Evolutionary conservation across 1,140 invertebrate genomes (phyloP).

Genomic region (Rhopalosiphum padi): DNA sequence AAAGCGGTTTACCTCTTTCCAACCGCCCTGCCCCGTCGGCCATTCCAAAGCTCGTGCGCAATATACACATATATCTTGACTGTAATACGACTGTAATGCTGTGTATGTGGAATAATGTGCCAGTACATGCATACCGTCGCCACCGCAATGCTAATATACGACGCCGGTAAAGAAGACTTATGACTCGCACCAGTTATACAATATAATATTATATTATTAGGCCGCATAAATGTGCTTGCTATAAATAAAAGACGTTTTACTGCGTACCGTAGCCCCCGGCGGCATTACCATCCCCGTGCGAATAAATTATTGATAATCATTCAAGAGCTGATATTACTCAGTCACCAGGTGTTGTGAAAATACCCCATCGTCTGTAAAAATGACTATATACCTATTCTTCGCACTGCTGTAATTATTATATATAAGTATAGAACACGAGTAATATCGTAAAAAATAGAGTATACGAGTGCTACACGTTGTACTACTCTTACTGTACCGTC

Average conservation of each 20-base stretch:
- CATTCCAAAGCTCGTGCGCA: too few relatives aligned
- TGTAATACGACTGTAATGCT: too few relatives aligned
- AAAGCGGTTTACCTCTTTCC: neutral
- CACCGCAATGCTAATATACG: neutral
- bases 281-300: neutral
- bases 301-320: neutral
- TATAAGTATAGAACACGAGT: neutral
- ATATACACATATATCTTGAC: too few relatives aligned
- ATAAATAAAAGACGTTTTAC: neutral
- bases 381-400: neutral
- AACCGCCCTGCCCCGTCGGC: neutral
- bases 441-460: neutral
- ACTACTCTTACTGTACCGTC: neutral
- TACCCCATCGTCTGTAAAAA: neutral
- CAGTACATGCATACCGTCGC: neutral
- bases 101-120: too few relatives aligned
- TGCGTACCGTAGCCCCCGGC: neutral
- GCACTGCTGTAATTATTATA: neutral
- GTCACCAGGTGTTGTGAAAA: neutral
- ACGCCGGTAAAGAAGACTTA: neutral
- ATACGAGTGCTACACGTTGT: too few relatives aligned
- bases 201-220: neutral
- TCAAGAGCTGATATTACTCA: too few relatives aligned
- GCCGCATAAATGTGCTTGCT: neutral
- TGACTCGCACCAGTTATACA: neutral